These are phyloP conservation scores for Apodemia duryi DNA, from an alignment of 2,888 invertebrate genomes.

Conservation along the genomic window DNA sequence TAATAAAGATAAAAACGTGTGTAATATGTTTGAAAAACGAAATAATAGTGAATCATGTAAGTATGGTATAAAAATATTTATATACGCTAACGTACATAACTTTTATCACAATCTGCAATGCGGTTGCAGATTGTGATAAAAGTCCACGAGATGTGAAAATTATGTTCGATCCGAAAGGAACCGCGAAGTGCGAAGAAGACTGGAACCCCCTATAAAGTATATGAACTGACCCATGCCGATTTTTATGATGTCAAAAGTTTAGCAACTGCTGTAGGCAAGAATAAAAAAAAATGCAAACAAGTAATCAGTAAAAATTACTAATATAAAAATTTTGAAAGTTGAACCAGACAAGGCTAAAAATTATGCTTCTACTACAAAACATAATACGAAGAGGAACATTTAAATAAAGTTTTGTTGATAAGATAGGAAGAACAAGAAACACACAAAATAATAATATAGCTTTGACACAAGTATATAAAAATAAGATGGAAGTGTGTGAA, in stretches of 20 bases:
- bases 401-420: background rate
- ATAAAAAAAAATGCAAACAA: background rate
- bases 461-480: conserved; percentile 4
- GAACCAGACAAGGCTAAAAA: background rate
- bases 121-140: too few species aligned
- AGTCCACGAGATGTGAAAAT: too few species aligned
- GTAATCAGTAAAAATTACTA: background rate
- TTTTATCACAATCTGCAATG: too few species aligned
- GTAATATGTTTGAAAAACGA: too few species aligned
- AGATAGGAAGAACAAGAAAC: background rate
- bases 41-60: too few species aligned
- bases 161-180: too few species aligned
- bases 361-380: background rate
- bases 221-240: background rate
- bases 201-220: conserved; percentile 2
- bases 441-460: background rate
- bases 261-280: too few species aligned
- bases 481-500: background rate
- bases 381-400: background rate
- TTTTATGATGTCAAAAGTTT: background rate
- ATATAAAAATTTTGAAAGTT: background rate
- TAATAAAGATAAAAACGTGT: too few species aligned
- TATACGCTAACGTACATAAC: too few species aligned
- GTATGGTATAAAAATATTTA: too few species aligned
- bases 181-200: background rate